Percentiles rank a stretch among this genome's conserved stretches.
These are phyloP conservation scores for Sebastes variabilis DNA, from an alignment of 2,797 vertebrate species.

Conservation along the genomic window DNA sequence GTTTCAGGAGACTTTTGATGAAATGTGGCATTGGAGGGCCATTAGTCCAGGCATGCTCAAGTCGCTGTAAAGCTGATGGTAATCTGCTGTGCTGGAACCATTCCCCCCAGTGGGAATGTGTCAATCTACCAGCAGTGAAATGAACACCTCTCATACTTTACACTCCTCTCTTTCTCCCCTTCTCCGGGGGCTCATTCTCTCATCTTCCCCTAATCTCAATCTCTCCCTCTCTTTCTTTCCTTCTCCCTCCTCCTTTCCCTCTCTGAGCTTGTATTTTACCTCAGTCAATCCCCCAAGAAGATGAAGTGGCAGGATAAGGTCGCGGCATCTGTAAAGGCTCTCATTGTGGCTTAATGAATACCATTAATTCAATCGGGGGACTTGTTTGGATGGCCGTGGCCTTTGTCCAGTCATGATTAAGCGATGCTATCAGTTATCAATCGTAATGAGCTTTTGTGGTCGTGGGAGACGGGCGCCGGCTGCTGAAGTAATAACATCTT, in stretches of 20 bases:
- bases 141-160: constrained; percentile 52
- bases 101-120: constrained; percentile 49
- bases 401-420: constrained; percentile 82
- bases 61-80: constrained; percentile 53
- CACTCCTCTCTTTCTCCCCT: neutral
- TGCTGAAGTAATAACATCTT: constrained; percentile 72
- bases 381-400: constrained; percentile 74
- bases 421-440: constrained; percentile 82
- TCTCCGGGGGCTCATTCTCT: constrained; percentile 40
- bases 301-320: constrained; percentile 80
- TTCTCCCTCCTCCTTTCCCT: constrained; percentile 1
- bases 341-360: constrained; percentile 81
- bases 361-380: constrained; percentile 79
- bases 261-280: constrained; percentile 49
- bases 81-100: constrained; percentile 61
- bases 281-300: constrained; percentile 65
- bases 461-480: constrained; percentile 44
- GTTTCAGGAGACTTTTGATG: constrained; percentile 69
- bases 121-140: constrained; percentile 42
- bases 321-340: constrained; percentile 71
- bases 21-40: constrained; percentile 63
- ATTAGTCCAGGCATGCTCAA: constrained; percentile 63
- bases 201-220: constrained; percentile 50
- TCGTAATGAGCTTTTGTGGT: constrained; percentile 79
- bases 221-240: constrained; percentile 7